Percentiles rank a stretch among this genome's conserved stretches.
phyloP scores from a whole-genome alignment of 1,140 invertebrate species.

The Apolygus lucorum region DNA sequence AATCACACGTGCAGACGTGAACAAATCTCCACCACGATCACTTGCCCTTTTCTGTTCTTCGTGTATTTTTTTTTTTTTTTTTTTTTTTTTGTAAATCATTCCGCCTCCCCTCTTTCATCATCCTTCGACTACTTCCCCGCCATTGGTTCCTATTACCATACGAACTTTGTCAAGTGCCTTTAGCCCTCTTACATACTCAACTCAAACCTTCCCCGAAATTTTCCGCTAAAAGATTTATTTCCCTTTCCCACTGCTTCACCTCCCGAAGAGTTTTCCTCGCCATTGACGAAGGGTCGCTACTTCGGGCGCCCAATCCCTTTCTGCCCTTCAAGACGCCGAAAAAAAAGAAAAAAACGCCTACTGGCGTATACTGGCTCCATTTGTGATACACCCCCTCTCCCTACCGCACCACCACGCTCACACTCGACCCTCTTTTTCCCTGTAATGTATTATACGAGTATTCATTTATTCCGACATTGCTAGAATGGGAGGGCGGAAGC shows the following conservation, averaged over 20 bases:
- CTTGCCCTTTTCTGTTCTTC: conserved; percentile 2
- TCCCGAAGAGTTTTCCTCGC: too few species aligned
- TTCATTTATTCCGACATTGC: too few species aligned
- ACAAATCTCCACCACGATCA: conserved; percentile 21
- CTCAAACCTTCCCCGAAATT: not conserved
- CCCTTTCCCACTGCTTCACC: too few species aligned
- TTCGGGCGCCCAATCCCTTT: too few species aligned
- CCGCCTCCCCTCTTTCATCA: not conserved
- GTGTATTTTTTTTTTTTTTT: not conserved
- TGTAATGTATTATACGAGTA: too few species aligned
- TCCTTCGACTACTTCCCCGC: not conserved
- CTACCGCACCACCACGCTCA: not conserved
- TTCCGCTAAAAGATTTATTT: not conserved
- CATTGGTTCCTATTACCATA: conserved; percentile 9
- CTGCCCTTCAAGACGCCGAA: not conserved
- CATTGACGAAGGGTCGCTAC: too few species aligned
- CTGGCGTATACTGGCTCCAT: not conserved
- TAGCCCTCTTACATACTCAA: not conserved
- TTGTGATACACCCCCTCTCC: not conserved
- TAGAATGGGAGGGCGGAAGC: too few species aligned
- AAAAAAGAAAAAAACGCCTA: not conserved
- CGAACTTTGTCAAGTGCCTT: not conserved
- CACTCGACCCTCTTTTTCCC: not conserved
- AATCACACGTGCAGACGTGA: conserved; percentile 21
- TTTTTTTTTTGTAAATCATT: conserved; percentile 20